These are phyloP conservation scores for Hylomyscus alleni DNA, from an alignment of 2,797 vertebrate species.

Conservation along the genomic window DNA sequence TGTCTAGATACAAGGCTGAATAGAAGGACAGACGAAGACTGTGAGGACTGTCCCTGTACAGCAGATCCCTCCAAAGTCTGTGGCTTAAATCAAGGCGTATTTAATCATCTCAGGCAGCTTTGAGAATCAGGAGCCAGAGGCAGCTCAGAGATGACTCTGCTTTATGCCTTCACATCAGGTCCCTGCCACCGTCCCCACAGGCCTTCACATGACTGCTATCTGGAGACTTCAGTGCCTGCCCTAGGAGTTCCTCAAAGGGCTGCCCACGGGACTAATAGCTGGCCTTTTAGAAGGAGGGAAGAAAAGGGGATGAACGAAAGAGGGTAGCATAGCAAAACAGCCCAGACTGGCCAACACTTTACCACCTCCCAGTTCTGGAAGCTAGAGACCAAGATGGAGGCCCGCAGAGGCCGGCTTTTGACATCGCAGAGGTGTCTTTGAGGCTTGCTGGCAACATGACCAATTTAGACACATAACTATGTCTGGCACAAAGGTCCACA, in stretches of 20 bases:
- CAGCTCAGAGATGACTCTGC: neutral
- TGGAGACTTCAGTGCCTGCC: neutral
- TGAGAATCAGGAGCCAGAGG: neutral
- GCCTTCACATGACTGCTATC: neutral
- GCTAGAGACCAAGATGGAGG: no score
- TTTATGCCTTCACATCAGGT: neutral
- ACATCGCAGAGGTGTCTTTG: neutral
- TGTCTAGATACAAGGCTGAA: neutral
- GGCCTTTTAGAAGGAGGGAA: neutral
- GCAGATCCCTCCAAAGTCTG: neutral
- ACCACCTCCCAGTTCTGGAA: neutral
- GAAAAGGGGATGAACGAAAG: neutral
- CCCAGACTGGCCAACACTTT: neutral
- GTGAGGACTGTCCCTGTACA: neutral
- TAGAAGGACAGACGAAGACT: neutral
- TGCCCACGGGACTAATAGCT: fast-evolving
- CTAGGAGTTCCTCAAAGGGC: neutral
- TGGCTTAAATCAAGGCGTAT: neutral
- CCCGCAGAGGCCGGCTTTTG: neutral
- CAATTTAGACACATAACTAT: no score
- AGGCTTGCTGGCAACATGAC: neutral
- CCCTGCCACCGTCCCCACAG: neutral
- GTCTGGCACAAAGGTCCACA: neutral
- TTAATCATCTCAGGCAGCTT: neutral
- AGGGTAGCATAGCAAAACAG: fast-evolving